Base-by-base conservation (phyloP, 2,797 vertebrate genomes). In the Falco novaeseelandiae region DNA sequence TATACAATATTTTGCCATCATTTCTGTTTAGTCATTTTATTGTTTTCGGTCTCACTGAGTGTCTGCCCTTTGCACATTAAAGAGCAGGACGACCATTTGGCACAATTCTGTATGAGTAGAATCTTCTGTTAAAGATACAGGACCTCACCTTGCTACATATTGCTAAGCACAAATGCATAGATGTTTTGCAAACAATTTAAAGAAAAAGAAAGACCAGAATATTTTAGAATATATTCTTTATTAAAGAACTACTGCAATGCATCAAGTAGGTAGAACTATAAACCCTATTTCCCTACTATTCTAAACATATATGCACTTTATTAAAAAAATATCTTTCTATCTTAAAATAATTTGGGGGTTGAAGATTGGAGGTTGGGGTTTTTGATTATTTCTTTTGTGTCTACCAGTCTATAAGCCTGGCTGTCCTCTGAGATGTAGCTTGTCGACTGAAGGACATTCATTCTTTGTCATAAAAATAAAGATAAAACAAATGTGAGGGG, bases 1-100 rank as follows among this genome's bases (percentile, higher is more conserved):
- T 71, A 22, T 67, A 32, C 4, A 74, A 34, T 67, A 30, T 78
- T 81, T 90, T 63, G 2, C n/a, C 7, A 57, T 74, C 0, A 27
- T 59, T 92, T 91, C 52, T 92, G 10, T 51, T 84, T 40, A 71
- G 13, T 63, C 7, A 42, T 87, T 94, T 78, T 61, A 44, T 16
- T 82, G 17, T 71, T 78, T 87, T 84, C 58, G 67, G 34, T 40
- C 22, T 79, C 29, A 58, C 18, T 48, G 26, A 54, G 23, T 42
- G 27, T 18, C 40, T 66, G 20, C 16, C 34, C 23, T 76, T 83
- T 49, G 14, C 8, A 44, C 11, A 36, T 36, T 78, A 63, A 49
- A 12, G 14, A 59, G 30, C 26, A n/a, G 29, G 40, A 29, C 0
- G 1, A 55, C 2, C 6, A 32, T 26, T 40, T 55, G 17, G 7